Conservation (phyloP, 2,113 vertebrate genomes). For the Corythoichthys intestinalis region DNA sequence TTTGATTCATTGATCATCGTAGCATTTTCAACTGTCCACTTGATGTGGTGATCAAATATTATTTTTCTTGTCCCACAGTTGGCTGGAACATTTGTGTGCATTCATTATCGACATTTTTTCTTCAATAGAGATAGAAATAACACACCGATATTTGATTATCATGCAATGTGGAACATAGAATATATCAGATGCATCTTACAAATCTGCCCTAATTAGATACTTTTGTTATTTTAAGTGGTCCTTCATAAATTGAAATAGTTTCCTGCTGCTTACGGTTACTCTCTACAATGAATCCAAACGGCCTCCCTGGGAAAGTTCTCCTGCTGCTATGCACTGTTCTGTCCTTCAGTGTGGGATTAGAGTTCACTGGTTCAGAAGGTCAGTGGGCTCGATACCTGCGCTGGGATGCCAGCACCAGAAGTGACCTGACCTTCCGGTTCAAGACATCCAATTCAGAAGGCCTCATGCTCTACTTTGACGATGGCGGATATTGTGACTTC, state of each 20-base stretch:
- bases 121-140: slow-evolving; percentile 13
- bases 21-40: slow-evolving; percentile 16
- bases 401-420: slow-evolving; percentile 91
- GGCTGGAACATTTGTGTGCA: slow-evolving; percentile 33
- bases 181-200: slow-evolving; percentile 38
- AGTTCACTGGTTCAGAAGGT: slow-evolving; percentile 89
- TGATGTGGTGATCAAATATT: slow-evolving; percentile 48
- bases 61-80: slow-evolving; percentile 25
- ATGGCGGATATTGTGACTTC: slow-evolving; percentile 93
- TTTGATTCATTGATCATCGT: slow-evolving; percentile 48
- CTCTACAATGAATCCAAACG: slow-evolving; percentile 75
- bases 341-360: slow-evolving; percentile 81
- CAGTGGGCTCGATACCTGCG: slow-evolving; percentile 96
- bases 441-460: slow-evolving; percentile 87
- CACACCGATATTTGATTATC: slow-evolving; percentile 38
- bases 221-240: slow-evolving; percentile 55
- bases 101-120: slow-evolving; percentile 43
- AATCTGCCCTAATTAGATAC: slow-evolving; percentile 47
- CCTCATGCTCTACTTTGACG: slow-evolving; percentile 92
- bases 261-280: slow-evolving; percentile 46
- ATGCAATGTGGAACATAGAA: slow-evolving; percentile 56
- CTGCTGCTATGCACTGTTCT: slow-evolving; percentile 81
- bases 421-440: slow-evolving; percentile 93
- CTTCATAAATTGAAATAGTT: slow-evolving; percentile 25
- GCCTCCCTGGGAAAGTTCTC: slow-evolving; percentile 76